Percentiles rank a stretch among this genome's conserved stretches.
Conservation (phyloP, 2,888 invertebrate genomes). For the Xanthia togata region DNA sequence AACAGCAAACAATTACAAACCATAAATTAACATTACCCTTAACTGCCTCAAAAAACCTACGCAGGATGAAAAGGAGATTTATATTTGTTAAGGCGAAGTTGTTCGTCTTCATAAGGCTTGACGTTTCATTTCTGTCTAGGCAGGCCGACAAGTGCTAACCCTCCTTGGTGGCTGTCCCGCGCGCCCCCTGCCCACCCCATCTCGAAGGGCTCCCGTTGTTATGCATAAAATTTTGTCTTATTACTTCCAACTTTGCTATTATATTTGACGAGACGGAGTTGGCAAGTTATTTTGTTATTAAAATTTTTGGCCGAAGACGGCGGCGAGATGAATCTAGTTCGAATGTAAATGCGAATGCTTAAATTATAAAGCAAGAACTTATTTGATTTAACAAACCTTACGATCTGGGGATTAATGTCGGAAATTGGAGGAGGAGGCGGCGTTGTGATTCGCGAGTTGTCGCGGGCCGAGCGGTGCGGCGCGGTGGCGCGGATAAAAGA, state of each 20-base stretch:
- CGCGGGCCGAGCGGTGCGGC: slow-evolving; percentile 49
- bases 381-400: slow-evolving; percentile 88
- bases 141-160: slow-evolving; percentile 87
- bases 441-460: slow-evolving; percentile 77
- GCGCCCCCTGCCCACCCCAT: slow-evolving; percentile 67
- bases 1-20: slow-evolving; percentile 76
- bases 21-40: slow-evolving; percentile 84
- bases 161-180: slow-evolving; percentile 73
- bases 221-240: slow-evolving; percentile 91
- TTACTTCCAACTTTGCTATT: slow-evolving; percentile 90
- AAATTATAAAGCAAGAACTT: slow-evolving; percentile 88
- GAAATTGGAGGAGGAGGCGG: slow-evolving; percentile 77
- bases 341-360: slow-evolving; percentile 87
- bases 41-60: slow-evolving; percentile 82
- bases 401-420: slow-evolving; percentile 86
- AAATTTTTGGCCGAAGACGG: slow-evolving; percentile 87
- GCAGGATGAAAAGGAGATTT: slow-evolving; percentile 85
- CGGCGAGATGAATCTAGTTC: slow-evolving; percentile 84
- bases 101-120: slow-evolving; percentile 89
- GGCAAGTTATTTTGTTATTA: slow-evolving; percentile 90
- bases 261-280: slow-evolving; percentile 89
- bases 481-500: slow-evolving; percentile 64
- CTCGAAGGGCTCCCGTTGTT: slow-evolving; percentile 86
- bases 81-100: slow-evolving; percentile 89
- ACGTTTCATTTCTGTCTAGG: slow-evolving; percentile 90